Conservation (phyloP, 2,797 vertebrate genomes). For the Margarornis squamiger region DNA sequence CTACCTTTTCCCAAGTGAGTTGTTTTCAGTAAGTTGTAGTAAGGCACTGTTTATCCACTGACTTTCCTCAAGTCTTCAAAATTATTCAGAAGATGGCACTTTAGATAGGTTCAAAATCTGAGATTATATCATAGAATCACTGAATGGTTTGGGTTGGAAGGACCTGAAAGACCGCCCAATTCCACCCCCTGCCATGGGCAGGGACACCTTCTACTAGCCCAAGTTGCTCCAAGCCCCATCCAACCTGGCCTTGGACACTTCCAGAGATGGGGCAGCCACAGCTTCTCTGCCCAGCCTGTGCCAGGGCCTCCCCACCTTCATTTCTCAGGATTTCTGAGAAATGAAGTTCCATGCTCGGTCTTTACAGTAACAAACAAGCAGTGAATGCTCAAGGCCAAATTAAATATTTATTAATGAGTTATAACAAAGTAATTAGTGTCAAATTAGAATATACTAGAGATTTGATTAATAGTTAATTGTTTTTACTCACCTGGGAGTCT, state of each 20-base stretch:
- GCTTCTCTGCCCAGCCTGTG: not conserved
- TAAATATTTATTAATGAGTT: constrained; percentile 67
- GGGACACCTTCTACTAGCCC: not conserved
- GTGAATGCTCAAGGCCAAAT: constrained; percentile 47
- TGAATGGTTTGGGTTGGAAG: not conserved
- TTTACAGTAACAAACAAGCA: constrained; percentile 36
- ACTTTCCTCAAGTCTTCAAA: not conserved
- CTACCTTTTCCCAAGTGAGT: not conserved
- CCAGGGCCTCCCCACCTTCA: not conserved
- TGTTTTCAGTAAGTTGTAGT: not conserved
- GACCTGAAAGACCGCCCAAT: not conserved
- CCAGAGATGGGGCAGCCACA: not conserved
- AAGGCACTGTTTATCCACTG: not conserved
- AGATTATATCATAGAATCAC: not conserved
- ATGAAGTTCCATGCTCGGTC: not conserved
- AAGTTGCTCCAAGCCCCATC: not conserved
- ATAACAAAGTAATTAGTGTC: constrained; percentile 48
- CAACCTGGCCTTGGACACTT: not conserved
- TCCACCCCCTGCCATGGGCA: not conserved
- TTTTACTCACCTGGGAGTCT: constrained; percentile 38
- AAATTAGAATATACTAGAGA: constrained; percentile 55
- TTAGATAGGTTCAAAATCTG: not conserved
- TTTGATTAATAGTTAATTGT: constrained; percentile 64
- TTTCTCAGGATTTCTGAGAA: not conserved
- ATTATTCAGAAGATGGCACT: not conserved